Evolutionary conservation across 2,888 invertebrate genomes (phyloP), one percentile per base, ranked within the genome.

Genomic region (Dugesia japonica): DNA sequence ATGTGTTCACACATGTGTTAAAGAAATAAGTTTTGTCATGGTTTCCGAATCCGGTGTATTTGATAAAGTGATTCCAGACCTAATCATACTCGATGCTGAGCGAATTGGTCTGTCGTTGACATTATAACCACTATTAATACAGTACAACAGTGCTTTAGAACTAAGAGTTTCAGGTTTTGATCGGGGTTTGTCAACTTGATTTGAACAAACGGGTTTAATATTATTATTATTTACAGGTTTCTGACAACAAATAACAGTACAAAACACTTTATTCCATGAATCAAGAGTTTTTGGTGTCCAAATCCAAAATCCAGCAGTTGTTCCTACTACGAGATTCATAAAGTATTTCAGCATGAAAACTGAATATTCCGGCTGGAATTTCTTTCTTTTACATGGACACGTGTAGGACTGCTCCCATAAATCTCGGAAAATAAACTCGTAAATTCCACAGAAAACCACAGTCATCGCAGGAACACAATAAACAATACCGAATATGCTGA

Each of bases 301-400:
- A 77, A 97, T 91, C 95, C 95, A 97, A 81, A 95, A 92, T 82
- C 93, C 92, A 78, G 93, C 92, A 4, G 94, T 93, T 77, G 95
- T 92, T 0, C 97, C 97, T 77, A 94, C 93, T 79, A 94, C 90
- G 88, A 98, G 90, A 80, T 91, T 91, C 90, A 94, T 94, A 79
- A 94, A 88, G 86, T 94, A 94, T 84, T 94, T 94, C 79, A 93
- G 90, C 91, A 94, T 92, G 84, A 93, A 94, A 81, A 93, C 89
- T 85, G 90, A 90, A 85, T 93, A 93, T 81, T 91, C 87, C 0
- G 90, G 89, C 26, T 56, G 15, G 7, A 28, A 56, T 31, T 76
- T 76, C 31, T 56, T 23, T 9, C 27, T 31, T 72, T 26, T 26
- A 81, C 92, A 90, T 0, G 90, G 89, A 85, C 94, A 94, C 42